Percentiles rank a stretch among this genome's conserved stretches.
Conservation (phyloP, 2,113 vertebrate genomes). For the Meriones unguiculatus region DNA sequence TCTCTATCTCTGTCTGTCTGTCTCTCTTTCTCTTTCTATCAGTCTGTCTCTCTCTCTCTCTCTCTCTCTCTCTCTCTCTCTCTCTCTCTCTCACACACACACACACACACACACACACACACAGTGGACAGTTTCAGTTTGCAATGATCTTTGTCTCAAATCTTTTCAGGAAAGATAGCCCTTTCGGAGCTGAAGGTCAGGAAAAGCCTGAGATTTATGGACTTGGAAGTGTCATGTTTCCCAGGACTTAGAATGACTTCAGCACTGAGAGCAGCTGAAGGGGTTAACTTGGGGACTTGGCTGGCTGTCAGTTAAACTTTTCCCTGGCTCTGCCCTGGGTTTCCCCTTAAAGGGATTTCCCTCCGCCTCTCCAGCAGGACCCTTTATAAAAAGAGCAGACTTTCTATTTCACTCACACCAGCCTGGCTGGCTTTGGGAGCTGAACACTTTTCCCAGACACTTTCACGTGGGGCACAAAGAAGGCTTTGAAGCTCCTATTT, state of each 20-base stretch:
- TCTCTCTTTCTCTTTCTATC: too few relatives aligned
- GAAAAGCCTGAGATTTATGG: not conserved
- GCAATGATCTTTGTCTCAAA: not conserved
- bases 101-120: not conserved
- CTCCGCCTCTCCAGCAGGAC: constrained; percentile 76
- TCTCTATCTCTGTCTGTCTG: not conserved
- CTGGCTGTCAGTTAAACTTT: constrained; percentile 70
- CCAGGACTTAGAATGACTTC: not conserved
- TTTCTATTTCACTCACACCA: constrained; percentile 74
- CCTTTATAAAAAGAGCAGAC: constrained; percentile 80
- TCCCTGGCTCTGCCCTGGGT: constrained; percentile 75
- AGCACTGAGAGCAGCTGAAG: constrained; percentile 44
- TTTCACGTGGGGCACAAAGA: constrained; percentile 26
- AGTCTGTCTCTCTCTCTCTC: too few relatives aligned
- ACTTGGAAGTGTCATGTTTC: not conserved
- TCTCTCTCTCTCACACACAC: not conserved
- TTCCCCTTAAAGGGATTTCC: constrained; percentile 84
- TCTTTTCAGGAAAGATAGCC: not conserved
- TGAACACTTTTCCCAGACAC: constrained; percentile 38
- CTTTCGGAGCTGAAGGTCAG: not conserved
- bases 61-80: not conserved
- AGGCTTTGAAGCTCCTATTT: not conserved
- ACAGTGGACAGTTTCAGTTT: not conserved
- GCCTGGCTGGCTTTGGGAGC: constrained; percentile 56
- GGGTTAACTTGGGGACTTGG: constrained; percentile 80